Evolutionary conservation across 2,797 vertebrate species (phyloP).

Genomic region (Falco concolor): DNA sequence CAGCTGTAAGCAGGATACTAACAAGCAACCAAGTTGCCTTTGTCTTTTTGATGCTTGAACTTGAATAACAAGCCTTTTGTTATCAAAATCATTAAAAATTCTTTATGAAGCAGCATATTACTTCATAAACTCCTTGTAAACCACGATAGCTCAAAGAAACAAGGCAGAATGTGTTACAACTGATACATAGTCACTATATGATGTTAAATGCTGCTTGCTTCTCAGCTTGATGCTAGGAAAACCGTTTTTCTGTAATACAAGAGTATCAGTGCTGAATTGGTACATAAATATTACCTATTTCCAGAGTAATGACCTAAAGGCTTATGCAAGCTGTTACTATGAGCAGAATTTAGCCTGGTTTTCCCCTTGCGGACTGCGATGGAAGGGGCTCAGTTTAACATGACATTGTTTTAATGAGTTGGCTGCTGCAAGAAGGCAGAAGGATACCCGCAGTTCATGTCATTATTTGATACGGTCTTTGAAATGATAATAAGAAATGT

Average conservation of each 20-base stretch:
- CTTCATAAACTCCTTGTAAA: neutral
- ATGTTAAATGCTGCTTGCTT: neutral
- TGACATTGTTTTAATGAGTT: neutral
- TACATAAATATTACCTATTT: neutral
- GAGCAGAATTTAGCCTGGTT: neutral
- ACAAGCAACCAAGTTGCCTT: neutral
- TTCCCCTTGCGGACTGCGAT: neutral
- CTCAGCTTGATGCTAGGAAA: neutral
- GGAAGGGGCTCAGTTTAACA: neutral
- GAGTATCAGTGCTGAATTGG: neutral
- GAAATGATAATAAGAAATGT: neutral
- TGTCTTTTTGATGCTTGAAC: neutral
- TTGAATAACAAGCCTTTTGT: neutral
- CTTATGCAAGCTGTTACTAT: neutral
- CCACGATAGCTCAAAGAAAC: neutral
- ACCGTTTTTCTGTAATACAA: neutral
- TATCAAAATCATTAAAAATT: neutral
- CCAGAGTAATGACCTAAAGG: neutral
- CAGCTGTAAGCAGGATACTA: neutral
- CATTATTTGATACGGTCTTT: neutral
- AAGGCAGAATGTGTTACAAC: neutral
- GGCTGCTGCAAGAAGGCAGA: neutral
- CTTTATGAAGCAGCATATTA: neutral
- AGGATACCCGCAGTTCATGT: neutral
- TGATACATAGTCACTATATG: neutral